phyloP scores from a whole-genome alignment of 2,797 vertebrate genomes.

The Gallinago solitaria region DNA sequence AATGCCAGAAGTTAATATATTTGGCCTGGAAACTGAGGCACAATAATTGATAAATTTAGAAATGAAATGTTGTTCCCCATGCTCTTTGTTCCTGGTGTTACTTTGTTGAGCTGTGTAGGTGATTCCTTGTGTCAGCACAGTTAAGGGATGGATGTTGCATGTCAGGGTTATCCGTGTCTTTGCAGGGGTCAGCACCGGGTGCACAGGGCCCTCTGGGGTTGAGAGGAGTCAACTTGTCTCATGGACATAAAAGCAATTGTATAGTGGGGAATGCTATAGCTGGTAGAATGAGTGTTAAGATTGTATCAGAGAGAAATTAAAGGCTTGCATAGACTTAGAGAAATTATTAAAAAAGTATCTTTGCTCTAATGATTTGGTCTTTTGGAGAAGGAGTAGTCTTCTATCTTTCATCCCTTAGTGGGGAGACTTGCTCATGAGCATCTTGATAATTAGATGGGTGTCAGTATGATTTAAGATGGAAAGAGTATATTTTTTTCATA shows the following conservation, averaged over 20 bases:
- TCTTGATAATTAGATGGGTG: not conserved
- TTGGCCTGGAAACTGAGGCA: not conserved
- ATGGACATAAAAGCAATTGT: fast-evolving
- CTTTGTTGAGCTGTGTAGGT: not conserved
- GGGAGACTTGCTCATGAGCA: not conserved
- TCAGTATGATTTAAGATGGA: not conserved
- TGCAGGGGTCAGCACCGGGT: not conserved
- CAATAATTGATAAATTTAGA: not conserved
- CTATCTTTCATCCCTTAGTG: not conserved
- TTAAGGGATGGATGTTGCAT: not conserved
- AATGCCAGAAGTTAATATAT: not conserved
- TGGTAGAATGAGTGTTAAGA: not conserved
- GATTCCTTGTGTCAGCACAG: not conserved
- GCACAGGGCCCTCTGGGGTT: fast-evolving
- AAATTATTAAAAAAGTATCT: not conserved
- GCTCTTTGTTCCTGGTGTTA: not conserved
- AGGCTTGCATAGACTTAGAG: not conserved
- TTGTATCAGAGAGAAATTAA: not conserved
- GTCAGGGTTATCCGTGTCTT: fast-evolving
- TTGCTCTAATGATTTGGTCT: not conserved
- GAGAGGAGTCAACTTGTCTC: not conserved
- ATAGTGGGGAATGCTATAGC: fast-evolving
- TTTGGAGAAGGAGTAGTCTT: not conserved
- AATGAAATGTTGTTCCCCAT: not conserved
- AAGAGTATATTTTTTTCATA: not conserved